Evolutionary conservation across 2,888 invertebrate species (phyloP), one percentile per base, ranked within the genome.

Genomic region (Mesorhabditis sp.): DNA sequence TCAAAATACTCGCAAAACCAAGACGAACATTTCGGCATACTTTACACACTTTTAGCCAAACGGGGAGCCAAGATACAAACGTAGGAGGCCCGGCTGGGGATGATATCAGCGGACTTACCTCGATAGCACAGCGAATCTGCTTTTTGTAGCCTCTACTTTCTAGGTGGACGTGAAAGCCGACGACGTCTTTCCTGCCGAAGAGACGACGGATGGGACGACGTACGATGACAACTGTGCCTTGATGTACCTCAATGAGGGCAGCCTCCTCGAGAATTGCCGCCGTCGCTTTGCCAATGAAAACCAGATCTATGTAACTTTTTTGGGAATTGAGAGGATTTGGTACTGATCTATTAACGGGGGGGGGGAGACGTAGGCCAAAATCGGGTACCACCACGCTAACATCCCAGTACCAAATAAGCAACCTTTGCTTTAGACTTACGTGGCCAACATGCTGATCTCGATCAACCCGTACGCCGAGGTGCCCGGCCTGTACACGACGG

Each of bases 241-340:
- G 86, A 95, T 98, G 94, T 94, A 93, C 87, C 90, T 97, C 78
- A 97, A 97, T 88, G 96, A 97, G 89, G 95, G 94, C 63, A 95
- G 95, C 58, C 90, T 97, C 65, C 90, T 97, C 76, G 92, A 95
- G 88, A 97, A 97, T 87, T 90, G 96, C 79, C 90, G 92, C 79
- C 90, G 91, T 65, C 90, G 96, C 85, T 97, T 96, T 88, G 91
- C 92, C 88, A 92, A 93, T 87, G 93, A 93, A 86, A 92, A 28
- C 28, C 28, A 92, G 89, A 96, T 96, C 86, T 96, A 96, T 89
- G 95, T 95, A 90, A 92, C 93, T 90, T 1, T 65, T 28, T 28
- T 28, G 28, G 28, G 28, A 28, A 28, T 28, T 28, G 28, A 28
- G 28, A 28, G 28, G 28, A 28, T 28, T 28, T 28, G 2, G 28